Percentiles rank a stretch among this genome's conserved stretches.
phyloP scores from a whole-genome alignment of 2,113 vertebrate species.

The Circaetus gallicus region DNA sequence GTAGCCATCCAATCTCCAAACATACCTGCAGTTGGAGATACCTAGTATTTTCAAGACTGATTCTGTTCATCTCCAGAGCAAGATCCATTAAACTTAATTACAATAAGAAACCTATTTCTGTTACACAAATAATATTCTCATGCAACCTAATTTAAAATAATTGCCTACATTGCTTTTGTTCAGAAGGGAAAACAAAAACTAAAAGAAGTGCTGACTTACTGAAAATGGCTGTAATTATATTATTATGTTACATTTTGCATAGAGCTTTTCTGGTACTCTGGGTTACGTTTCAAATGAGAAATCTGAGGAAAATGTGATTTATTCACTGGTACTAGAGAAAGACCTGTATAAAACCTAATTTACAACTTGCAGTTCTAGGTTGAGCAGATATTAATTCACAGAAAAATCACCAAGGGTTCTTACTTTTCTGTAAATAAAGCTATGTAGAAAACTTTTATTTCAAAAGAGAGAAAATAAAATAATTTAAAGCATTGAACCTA shows the following conservation, averaged over 20 bases:
- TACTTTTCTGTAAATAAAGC: background rate
- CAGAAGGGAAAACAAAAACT: constrained; percentile 65
- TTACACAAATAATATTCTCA: constrained; percentile 78
- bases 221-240: constrained; percentile 72
- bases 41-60: background rate
- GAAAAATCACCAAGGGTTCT: background rate
- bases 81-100: constrained; percentile 72
- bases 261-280: constrained; percentile 43
- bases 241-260: constrained; percentile 63
- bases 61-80: constrained; percentile 34
- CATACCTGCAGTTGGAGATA: background rate
- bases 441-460: background rate
- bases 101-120: constrained; percentile 69
- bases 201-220: constrained; percentile 72
- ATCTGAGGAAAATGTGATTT: background rate
- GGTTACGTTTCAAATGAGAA: constrained; percentile 39
- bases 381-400: background rate
- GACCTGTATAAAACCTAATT: background rate
- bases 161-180: constrained; percentile 68
- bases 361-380: background rate
- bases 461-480: background rate
- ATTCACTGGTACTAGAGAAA: background rate
- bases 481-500: background rate
- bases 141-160: constrained; percentile 77
- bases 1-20: background rate